Conservation (phyloP, 1,140 invertebrate species). For the Drosophila orosa region DNA sequence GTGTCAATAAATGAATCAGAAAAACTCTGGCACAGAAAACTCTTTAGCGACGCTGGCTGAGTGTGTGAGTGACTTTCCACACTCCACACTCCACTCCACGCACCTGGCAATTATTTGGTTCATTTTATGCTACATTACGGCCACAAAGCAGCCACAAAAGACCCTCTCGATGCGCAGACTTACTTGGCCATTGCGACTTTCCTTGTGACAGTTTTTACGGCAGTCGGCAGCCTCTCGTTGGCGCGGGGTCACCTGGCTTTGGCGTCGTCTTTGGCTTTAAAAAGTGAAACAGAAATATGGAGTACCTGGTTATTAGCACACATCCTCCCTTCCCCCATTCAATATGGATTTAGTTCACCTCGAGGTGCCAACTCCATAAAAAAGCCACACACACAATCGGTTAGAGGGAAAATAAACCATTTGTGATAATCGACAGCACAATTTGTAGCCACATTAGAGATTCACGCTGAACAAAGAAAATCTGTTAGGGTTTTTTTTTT, state of each 20-base stretch:
- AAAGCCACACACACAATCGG: slow-evolving; percentile 19
- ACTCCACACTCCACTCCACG: slow-evolving; percentile 75
- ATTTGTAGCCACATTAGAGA: slow-evolving; percentile 8
- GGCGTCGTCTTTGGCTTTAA: slow-evolving; percentile 44
- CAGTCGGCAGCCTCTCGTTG: slow-evolving; percentile 29
- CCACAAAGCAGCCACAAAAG: slow-evolving; percentile 59
- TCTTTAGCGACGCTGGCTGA: slow-evolving; percentile 17
- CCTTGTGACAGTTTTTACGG: slow-evolving; percentile 70
- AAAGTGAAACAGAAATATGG: slow-evolving; percentile 81
- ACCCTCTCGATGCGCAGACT: slow-evolving; percentile 44
- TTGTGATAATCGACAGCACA: slow-evolving; percentile 22
- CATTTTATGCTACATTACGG: slow-evolving; percentile 80
- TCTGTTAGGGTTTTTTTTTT: slow-evolving; percentile 10
- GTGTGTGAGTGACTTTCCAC: slow-evolving; percentile 64
- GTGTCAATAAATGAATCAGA: slow-evolving; percentile 79
- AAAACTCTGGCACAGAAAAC: slow-evolving; percentile 80
- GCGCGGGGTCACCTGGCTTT: slow-evolving; percentile 45
- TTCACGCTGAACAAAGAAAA: slow-evolving; percentile 18
- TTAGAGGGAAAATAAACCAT: slow-evolving; percentile 17
- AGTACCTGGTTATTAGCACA: slow-evolving; percentile 73
- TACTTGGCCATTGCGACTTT: slow-evolving; percentile 45
- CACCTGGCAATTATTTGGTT: slow-evolving; percentile 81
- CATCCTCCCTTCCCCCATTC: slow-evolving; percentile 23
- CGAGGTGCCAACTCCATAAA: slow-evolving; percentile 42
- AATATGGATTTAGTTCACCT: slow-evolving; percentile 40